These are phyloP conservation scores for Berghia stephanieae DNA, from an alignment of 1,140 invertebrate species.

Conservation along the genomic window DNA sequence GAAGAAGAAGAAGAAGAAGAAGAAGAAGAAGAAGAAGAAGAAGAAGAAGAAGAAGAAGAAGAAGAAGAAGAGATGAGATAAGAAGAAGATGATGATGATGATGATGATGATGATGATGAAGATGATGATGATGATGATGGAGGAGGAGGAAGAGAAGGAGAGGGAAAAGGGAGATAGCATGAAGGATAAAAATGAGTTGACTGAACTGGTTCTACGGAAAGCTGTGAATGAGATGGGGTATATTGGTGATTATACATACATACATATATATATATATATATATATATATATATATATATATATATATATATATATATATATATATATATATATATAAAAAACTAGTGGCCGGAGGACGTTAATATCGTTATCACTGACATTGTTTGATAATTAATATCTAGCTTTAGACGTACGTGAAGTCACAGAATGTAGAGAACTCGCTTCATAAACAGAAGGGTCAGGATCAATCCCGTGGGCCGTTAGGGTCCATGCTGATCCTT, in stretches of 20 bases:
- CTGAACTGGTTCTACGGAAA: neutral
- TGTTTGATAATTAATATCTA: too few relatives aligned
- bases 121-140: neutral
- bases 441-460: too few relatives aligned
- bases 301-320: conserved; percentile 21
- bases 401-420: too few relatives aligned
- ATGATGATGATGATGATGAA: conserved; percentile 13
- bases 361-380: too few relatives aligned
- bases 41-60: neutral
- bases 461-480: too few relatives aligned
- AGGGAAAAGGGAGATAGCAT: neutral
- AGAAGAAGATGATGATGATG: conserved; percentile 23
- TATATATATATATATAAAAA: too few relatives aligned
- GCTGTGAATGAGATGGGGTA: neutral
- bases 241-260: neutral
- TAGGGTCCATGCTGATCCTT: too few relatives aligned
- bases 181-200: neutral
- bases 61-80: neutral
- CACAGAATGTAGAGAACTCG: too few relatives aligned
- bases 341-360: too few relatives aligned
- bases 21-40: neutral
- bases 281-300: conserved; percentile 21
- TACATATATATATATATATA: conserved; percentile 21
- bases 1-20: neutral
- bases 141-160: neutral